Base-by-base conservation (phyloP, 2,113 vertebrate species). In the Bubo bubo region DNA sequence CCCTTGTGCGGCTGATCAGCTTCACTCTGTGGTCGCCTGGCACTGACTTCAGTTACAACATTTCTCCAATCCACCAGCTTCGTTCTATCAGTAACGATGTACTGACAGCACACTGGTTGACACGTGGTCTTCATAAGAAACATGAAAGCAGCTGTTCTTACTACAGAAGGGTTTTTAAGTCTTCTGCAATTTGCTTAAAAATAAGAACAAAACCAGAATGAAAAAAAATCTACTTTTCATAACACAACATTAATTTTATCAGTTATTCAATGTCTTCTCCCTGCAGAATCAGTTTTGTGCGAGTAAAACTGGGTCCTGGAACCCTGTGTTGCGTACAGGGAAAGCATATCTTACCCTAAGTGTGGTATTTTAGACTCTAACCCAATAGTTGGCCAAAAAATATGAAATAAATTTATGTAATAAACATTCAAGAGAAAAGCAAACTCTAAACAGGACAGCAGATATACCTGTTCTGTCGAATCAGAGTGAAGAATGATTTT, bases 1-100 rank as follows among this genome's bases (percentile, higher is more conserved):
- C 1, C 0, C 64, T 63, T 8, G 47, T 35, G 55, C 77, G 39
- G 26, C 2, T 39, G 26, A 35, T 7, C 10, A 60, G 21, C 52
- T 75, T 35, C 14, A 1, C 67, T 55, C 0, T 3, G 76, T 0
- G 0, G n/a, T 18, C 30, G 27, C 55, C 34, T 71, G 58, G 88
- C 81, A 26, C 52, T 45, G 50, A 10, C 50, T 28, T n/a, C 6
- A 37, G 45, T 34, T 76, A 75, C 14, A 73, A 39, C 27, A 17
- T 34, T 56, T 43, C 88, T 70, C 22, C 62, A 24, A 1, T 76
- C 55, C 45, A 56, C 32, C 58, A 37, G 34, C 82, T 37, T 26
- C 82, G 34, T 75, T 60, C 74, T 56, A 9, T 20, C 59, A 60
- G 41, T 14, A 56, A 11, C 9, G 59, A 28, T 8, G 22, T 3